These are phyloP conservation scores for Xestia xanthographa DNA, from an alignment of 2,888 invertebrate genomes.

Conservation along the genomic window DNA sequence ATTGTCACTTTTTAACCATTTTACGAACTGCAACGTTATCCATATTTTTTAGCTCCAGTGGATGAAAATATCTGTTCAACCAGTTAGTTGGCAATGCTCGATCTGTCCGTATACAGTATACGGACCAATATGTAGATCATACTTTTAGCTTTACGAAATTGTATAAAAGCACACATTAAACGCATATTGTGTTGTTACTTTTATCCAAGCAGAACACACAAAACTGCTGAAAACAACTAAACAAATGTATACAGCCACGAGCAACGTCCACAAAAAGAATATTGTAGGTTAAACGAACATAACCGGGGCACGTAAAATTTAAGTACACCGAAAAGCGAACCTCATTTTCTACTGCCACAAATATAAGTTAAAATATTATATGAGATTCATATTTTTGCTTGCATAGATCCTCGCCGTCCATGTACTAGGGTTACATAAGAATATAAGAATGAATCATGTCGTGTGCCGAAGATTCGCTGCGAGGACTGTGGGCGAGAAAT, in stretches of 20 bases:
- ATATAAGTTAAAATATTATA: conserved; percentile 52
- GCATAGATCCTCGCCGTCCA: conserved; percentile 40
- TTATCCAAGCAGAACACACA: neutral
- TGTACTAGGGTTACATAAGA: conserved; percentile 55
- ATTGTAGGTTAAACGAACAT: conserved; percentile 31
- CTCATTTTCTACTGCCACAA: conserved; percentile 34
- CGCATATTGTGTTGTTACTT: neutral
- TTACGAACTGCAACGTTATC: too few relatives aligned
- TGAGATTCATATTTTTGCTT: conserved; percentile 50
- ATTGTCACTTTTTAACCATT: neutral
- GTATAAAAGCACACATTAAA: neutral
- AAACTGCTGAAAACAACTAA: conserved; percentile 8
- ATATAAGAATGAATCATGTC: conserved; percentile 56
- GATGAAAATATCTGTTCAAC: neutral
- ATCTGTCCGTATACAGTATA: too few relatives aligned
- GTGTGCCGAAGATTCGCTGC: conserved; percentile 36
- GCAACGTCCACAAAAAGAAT: conserved; percentile 15
- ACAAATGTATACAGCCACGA: conserved; percentile 24
- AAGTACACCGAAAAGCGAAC: conserved; percentile 18
- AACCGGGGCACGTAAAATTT: conserved; percentile 13
- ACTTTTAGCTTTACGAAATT: neutral
- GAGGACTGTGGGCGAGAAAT: conserved; percentile 39
- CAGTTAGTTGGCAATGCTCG: neutral
- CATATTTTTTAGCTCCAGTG: neutral
- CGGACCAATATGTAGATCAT: neutral